Evolutionary conservation across 2,888 invertebrate species (phyloP), one percentile per base, ranked within the genome.

Genomic region (Harmothoe impar): DNA sequence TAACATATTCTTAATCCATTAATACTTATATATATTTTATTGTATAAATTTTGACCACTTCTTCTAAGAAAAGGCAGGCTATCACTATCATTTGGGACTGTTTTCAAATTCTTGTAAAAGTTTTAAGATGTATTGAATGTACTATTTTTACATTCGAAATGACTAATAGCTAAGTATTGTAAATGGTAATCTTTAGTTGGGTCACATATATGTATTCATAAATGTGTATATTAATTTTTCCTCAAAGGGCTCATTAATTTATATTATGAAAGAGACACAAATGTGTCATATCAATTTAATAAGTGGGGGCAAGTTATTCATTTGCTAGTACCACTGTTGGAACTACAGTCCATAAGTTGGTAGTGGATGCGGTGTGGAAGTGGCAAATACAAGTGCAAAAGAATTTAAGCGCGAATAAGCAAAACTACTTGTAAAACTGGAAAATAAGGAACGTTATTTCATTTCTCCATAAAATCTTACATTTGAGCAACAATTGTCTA

Each of bases 31-130:
- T 43, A 43, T 43, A 81, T 33, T 35, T 35, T 43, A 81, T 29
- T 77, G 31, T 81, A 17, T 81, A 12, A 35, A 81, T 81, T 81
- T 81, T 81, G 23, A 43, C 33, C 81, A 17, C 10, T 33, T n/a
- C 43, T 35, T 81, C 43, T 81, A 23, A 43, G 35, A 81, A 43
- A 81, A 10, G 31, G 43, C 43, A 43, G 43, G 7, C 81, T 77
- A 7, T 77, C 25, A 3, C 77, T 29, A 31, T 77, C 29, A 15
- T 77, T 77, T 31, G 77, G 31, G 25, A n/a, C 25, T 7, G 31
- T 17, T 77, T 77, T 77, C 77, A 31, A 25, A 31, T 31, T 77
- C 25, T 29, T 15, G 7, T 31, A 31, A 10, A 77, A 77, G 25
- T n/a, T 10, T 15, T 62, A 62, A 52, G 62, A 62, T n/a, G 7